Percentiles rank a stretch among this genome's conserved stretches.
Conservation (phyloP, 2,888 invertebrate species). For the Heliconius ethilla region DNA sequence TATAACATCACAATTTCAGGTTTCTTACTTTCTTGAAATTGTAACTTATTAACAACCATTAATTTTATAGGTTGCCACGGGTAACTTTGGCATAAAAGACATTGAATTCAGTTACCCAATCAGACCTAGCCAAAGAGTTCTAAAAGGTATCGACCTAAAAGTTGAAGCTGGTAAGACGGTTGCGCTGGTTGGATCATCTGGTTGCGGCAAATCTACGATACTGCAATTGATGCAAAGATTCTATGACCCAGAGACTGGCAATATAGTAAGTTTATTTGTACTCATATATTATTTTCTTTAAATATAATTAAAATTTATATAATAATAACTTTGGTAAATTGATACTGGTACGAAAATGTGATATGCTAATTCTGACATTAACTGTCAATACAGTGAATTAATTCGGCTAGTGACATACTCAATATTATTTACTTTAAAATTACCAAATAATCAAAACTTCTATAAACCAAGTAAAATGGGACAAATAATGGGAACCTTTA, state of each 20-base stretch:
- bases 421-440: neutral
- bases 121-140: slow-evolving; percentile 85
- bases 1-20: too few species aligned
- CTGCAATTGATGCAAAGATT: slow-evolving; percentile 89
- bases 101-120: slow-evolving; percentile 92
- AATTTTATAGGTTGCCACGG: slow-evolving; percentile 78
- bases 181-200: slow-evolving; percentile 87
- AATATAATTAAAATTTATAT: neutral
- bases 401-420: too few species aligned
- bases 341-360: neutral
- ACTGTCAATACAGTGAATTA: neutral
- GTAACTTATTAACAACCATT: neutral
- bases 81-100: slow-evolving; percentile 85
- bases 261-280: slow-evolving; percentile 60
- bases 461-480: slow-evolving; percentile 55
- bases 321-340: neutral
- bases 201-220: slow-evolving; percentile 91
- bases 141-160: slow-evolving; percentile 86
- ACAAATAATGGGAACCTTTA: slow-evolving; percentile 57
- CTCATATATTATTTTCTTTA: neutral
- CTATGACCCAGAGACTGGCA: slow-evolving; percentile 88
- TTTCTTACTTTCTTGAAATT: neutral
- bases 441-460: neutral
- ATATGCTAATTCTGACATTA: neutral
- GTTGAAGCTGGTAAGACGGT: slow-evolving; percentile 87